Base-by-base conservation (phyloP, 2,888 invertebrate genomes). In the Anagyrus pseudococci region DNA sequence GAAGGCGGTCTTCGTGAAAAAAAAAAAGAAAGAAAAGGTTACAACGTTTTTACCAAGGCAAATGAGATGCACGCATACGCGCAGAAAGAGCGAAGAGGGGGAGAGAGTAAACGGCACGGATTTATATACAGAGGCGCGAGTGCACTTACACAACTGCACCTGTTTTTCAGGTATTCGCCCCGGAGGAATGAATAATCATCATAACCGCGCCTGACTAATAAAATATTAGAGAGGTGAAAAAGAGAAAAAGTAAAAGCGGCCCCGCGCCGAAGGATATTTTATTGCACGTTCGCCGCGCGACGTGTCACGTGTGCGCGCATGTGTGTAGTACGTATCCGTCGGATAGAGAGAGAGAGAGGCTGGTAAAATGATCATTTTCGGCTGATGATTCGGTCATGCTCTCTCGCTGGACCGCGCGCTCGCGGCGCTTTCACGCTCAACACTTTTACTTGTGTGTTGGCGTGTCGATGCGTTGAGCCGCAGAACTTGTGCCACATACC, bases 391-490 rank as follows among this genome's bases (percentile, higher is more conserved):
- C 58, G 49, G n/a, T n/a, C n/a, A n/a, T n/a, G 3, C 19, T 37
- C 40, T 15, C 44, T 23, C 23, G 46, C 25, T 49, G 61, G n/a
- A n/a, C n/a, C 60, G 55, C 33, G 37, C 53, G 52, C 67, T n/a
- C n/a, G n/a, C 67, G 57, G 66, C 67, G 72, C 72, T 73, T 73
- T 73, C 71, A 71, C 71, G 69, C 69, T 72, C 67, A 63, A 61
- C 66, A 69, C 71, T 69, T 70, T 71, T 70, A 69, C 69, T 69
- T 54, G 62, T 20, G 62, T n/a, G n/a, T n/a, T 55, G 53, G 52
- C 59, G 33, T 41, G 41, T 46, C 55, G 37, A 60, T 57, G 57
- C 49, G 52, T 59, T 46, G 15, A 22, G 13, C 2, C 20, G 0
- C 41, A 10, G 10, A 37, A 19, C 26, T n/a, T 20, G 26, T 26